phyloP scores from a whole-genome alignment of 2,113 vertebrate species.

The Oceanodroma tethys region DNA sequence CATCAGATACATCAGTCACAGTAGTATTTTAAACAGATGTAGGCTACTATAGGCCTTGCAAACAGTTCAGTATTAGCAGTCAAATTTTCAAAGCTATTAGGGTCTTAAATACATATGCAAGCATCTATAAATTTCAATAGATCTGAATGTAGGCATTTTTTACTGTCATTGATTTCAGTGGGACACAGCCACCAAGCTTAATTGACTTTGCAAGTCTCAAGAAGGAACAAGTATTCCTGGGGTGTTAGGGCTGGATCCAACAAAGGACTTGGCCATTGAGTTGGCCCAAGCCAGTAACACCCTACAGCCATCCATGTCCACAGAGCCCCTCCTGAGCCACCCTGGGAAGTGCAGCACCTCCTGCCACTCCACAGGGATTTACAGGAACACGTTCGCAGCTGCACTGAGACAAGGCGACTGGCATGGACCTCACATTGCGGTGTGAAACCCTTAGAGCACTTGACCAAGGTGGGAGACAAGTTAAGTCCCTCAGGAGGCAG shows the following conservation, averaged over 20 bases:
- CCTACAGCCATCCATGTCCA: not conserved
- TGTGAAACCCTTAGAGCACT: not conserved
- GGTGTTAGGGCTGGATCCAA: not conserved
- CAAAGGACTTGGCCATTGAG: not conserved
- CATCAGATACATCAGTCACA: not conserved
- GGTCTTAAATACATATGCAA: not conserved
- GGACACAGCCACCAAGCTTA: not conserved
- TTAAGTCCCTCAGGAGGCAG: not conserved
- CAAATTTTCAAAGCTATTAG: not conserved
- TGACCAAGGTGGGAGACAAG: not conserved
- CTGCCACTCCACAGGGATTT: not conserved
- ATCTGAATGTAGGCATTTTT: not conserved
- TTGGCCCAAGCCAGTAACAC: not conserved
- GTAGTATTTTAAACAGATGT: not conserved
- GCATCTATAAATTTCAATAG: not conserved
- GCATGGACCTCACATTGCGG: accelerated
- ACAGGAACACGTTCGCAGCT: not conserved
- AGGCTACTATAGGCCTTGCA: not conserved
- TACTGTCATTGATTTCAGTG: not conserved
- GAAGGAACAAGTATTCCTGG: not conserved
- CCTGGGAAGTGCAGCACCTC: not conserved
- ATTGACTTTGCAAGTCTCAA: not conserved
- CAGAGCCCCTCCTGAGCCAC: not conserved
- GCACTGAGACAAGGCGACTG: accelerated
- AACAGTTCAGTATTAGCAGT: not conserved